Percentiles rank a stretch among this genome's conserved stretches.
phyloP scores from a whole-genome alignment of 2,888 invertebrate genomes.

The Malachius bipustulatus region DNA sequence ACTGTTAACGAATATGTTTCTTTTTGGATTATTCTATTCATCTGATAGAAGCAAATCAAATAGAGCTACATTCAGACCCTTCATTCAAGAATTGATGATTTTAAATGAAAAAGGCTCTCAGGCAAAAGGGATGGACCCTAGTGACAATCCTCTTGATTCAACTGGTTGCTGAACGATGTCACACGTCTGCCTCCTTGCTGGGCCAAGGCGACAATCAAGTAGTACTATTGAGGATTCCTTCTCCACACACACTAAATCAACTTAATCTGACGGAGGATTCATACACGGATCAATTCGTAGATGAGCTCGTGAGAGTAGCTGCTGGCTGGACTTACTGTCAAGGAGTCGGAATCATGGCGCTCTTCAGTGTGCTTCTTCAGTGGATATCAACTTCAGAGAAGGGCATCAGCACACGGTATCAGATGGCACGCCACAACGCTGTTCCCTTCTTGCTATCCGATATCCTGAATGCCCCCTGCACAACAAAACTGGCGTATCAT shows the following conservation, averaged over 20 bases:
- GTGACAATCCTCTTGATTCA: neutral
- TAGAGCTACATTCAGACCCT: no score
- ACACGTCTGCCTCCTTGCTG: neutral
- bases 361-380: neutral
- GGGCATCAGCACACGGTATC: neutral
- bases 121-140: neutral
- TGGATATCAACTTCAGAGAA: neutral
- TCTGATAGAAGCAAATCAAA: no score
- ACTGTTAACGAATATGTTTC: no score
- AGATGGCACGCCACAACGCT: no score
- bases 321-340: neutral
- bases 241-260: neutral
- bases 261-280: neutral
- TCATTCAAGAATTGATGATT: no score
- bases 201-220: neutral
- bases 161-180: neutral
- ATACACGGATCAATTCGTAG: neutral
- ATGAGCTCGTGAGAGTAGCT: neutral
- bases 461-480: neutral
- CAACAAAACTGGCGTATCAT: neutral
- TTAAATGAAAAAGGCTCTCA: neutral
- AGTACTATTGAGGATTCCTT: conserved; percentile 9
- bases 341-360: neutral
- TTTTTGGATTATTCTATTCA: no score
- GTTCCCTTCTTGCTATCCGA: neutral